Conservation (phyloP, 2,797 vertebrate species). For the Buceros bicornis region DNA sequence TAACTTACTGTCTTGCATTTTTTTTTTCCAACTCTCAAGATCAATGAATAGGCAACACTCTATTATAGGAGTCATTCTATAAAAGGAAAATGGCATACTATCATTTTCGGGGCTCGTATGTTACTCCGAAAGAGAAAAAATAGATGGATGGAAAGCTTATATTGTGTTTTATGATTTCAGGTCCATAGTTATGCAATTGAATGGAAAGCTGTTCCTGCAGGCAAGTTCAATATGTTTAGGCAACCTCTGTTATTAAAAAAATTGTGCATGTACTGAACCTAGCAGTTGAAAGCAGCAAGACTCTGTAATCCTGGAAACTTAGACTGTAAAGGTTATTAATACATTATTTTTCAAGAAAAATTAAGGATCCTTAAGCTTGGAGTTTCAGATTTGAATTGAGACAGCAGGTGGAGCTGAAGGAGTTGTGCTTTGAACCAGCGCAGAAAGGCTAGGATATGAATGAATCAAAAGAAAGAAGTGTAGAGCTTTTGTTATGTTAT, state of each 20-base stretch:
- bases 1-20: neutral
- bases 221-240: slow-evolving; percentile 37
- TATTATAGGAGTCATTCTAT: neutral
- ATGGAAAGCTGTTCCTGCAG: slow-evolving; percentile 33
- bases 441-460: slow-evolving; percentile 37
- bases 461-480: slow-evolving; percentile 44
- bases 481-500: slow-evolving; percentile 35
- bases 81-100: slow-evolving; percentile 29
- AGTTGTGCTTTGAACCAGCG: slow-evolving; percentile 35
- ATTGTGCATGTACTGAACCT: neutral
- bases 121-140: slow-evolving; percentile 36
- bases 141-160: slow-evolving; percentile 28
- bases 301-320: slow-evolving; percentile 27
- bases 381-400: slow-evolving; percentile 34
- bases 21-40: neutral
- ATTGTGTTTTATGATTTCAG: slow-evolving; percentile 25
- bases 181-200: slow-evolving; percentile 41
- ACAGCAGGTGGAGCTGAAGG: slow-evolving; percentile 77
- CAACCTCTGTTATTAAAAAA: slow-evolving; percentile 53
- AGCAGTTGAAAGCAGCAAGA: slow-evolving; percentile 47
- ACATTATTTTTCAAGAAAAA: neutral
- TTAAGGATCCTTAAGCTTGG: neutral
- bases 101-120: slow-evolving; percentile 34
- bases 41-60: slow-evolving; percentile 23
- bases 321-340: neutral